These are phyloP conservation scores for Antheraea pernyi DNA, from an alignment of 1,140 invertebrate genomes.

Conservation along the genomic window DNA sequence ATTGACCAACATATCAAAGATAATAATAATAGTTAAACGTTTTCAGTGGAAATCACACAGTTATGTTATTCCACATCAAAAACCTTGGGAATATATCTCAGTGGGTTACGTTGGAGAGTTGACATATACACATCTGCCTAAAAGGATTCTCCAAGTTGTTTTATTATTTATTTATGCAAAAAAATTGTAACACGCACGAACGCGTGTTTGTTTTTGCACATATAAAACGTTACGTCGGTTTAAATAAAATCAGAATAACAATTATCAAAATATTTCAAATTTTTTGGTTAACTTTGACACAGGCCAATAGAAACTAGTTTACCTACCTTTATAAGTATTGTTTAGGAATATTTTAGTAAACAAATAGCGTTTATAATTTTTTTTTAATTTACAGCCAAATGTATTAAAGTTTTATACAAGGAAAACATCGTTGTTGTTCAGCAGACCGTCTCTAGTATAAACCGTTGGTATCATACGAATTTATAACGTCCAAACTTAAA, in stretches of 20 bases:
- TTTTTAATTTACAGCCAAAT: too few relatives aligned
- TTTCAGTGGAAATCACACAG: neutral
- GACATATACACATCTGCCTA: slow-evolving; percentile 8
- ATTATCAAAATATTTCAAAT: neutral
- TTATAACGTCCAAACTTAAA: too few relatives aligned
- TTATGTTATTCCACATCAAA: neutral
- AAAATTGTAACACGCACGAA: slow-evolving; percentile 1
- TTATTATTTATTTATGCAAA: slow-evolving; percentile 21
- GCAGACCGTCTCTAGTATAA: too few relatives aligned
- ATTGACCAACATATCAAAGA: too few relatives aligned
- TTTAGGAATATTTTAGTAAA: too few relatives aligned
- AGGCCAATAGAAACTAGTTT: too few relatives aligned
- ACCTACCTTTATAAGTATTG: too few relatives aligned
- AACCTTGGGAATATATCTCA: slow-evolving; percentile 17
- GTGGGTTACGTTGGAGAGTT: slow-evolving; percentile 18
- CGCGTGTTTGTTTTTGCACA: neutral
- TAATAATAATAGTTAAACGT: neutral
- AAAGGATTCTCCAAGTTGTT: slow-evolving; percentile 8
- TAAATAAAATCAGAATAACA: neutral
- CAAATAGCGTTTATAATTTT: too few relatives aligned
- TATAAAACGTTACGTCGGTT: neutral
- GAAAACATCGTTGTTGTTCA: too few relatives aligned
- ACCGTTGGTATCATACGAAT: too few relatives aligned
- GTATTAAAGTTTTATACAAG: too few relatives aligned
- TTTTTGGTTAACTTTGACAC: neutral